phyloP scores from a whole-genome alignment of 2,797 vertebrate species.

The Siniperca scherzeri region DNA sequence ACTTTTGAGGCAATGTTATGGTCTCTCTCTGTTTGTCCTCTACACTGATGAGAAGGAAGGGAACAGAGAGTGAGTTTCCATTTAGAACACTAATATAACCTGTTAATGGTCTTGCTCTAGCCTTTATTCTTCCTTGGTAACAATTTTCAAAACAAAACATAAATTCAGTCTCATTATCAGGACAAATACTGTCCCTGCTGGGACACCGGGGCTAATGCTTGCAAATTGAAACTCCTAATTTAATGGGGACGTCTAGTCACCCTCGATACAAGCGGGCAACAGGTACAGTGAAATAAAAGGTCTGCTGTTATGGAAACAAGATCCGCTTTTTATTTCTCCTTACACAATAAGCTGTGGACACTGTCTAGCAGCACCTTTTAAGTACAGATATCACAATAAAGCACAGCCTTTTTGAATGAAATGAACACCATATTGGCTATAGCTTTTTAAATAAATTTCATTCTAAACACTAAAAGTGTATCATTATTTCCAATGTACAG shows the following conservation, averaged over 20 bases:
- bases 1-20: background rate
- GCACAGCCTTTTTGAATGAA: background rate
- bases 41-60: background rate
- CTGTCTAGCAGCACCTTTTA: background rate
- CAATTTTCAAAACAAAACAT: conserved; percentile 26
- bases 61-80: conserved; percentile 6
- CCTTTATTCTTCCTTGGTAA: background rate
- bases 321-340: background rate
- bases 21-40: conserved; percentile 9
- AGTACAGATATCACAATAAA: background rate
- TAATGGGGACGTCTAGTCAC: background rate
- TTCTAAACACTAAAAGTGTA: background rate
- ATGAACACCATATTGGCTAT: background rate
- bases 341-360: background rate
- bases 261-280: background rate
- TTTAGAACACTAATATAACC: conserved; percentile 2
- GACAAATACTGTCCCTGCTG: conserved; percentile 5
- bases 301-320: conserved; percentile 20
- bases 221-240: conserved; percentile 14
- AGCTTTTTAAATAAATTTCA: background rate
- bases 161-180: conserved; percentile 15
- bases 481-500: background rate
- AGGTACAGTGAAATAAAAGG: background rate
- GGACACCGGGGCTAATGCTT: conserved; percentile 1
- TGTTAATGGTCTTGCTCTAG: background rate